phyloP scores from a whole-genome alignment of 2,888 invertebrate genomes.

The Molanna angustata region DNA sequence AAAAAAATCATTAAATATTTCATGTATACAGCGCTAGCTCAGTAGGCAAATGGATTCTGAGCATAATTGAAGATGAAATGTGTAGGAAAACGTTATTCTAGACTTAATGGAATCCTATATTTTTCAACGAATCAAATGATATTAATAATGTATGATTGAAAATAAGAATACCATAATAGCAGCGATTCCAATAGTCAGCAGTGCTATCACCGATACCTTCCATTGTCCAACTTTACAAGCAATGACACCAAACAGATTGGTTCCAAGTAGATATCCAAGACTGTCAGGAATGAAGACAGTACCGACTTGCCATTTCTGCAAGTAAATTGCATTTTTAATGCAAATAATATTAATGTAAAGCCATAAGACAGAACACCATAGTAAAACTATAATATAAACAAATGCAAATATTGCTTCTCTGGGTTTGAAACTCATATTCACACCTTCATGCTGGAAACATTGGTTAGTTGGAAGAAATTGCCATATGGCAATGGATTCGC shows the following conservation, averaged over 20 bases:
- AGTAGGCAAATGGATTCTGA: too few relatives aligned
- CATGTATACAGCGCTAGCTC: too few relatives aligned
- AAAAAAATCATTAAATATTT: too few relatives aligned
- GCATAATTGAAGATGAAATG: too few relatives aligned
- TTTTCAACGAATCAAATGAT: too few relatives aligned
- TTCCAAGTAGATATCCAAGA: conserved; percentile 77
- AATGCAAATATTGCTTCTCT: background rate
- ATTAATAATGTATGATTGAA: too few relatives aligned
- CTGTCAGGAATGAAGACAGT: conserved; percentile 85
- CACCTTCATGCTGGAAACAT: too few relatives aligned
- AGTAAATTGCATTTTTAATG: background rate
- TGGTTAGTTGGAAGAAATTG: too few relatives aligned
- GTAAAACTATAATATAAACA: background rate
- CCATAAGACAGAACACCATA: background rate
- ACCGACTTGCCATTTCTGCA: conserved; percentile 70
- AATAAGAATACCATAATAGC: conserved; percentile 54
- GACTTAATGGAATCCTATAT: too few relatives aligned
- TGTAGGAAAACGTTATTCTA: too few relatives aligned
- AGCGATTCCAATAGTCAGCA: conserved; percentile 63
- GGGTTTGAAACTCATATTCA: too few relatives aligned
- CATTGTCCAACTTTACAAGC: conserved; percentile 65
- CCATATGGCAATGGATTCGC: too few relatives aligned
- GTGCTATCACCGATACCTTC: conserved; percentile 59
- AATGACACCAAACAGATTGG: conserved; percentile 71
- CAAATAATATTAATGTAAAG: background rate